These are phyloP conservation scores for Oscheius myriophilus DNA, from an alignment of 2,888 invertebrate species.

Conservation along the genomic window DNA sequence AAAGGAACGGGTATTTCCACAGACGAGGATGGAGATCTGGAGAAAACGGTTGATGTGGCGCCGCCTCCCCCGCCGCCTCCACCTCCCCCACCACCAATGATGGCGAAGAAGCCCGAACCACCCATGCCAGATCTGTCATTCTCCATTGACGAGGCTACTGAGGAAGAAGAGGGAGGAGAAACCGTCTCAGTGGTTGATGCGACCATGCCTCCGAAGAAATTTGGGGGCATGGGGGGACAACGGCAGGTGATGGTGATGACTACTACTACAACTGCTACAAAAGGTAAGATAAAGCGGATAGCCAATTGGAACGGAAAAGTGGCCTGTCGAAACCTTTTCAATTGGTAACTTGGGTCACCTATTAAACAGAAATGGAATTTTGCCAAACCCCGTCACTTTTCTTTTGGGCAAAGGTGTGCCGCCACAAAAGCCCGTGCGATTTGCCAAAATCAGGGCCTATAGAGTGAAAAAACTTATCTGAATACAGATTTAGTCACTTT, in stretches of 20 bases:
- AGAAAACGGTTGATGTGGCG: not conserved
- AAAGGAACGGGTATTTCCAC: slow-evolving; percentile 15
- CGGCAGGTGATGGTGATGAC: not conserved
- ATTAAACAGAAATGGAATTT: no score
- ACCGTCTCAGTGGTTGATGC: slow-evolving; percentile 21
- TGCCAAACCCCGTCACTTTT: no score
- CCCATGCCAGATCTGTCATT: slow-evolving; percentile 35
- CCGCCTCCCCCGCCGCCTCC: slow-evolving; percentile 2
- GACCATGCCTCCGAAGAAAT: slow-evolving; percentile 17
- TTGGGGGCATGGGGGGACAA: not conserved
- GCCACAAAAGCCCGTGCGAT: no score
- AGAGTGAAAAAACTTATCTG: no score
- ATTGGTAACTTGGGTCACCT: no score
- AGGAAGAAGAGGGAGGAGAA: slow-evolving; percentile 13
- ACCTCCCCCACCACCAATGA: not conserved
- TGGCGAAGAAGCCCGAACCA: slow-evolving; percentile 6
- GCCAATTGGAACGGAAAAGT: no score
- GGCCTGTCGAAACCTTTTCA: no score
- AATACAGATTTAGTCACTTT: no score
- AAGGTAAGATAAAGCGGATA: no score
- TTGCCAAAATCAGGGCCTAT: no score
- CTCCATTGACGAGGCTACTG: slow-evolving; percentile 33
- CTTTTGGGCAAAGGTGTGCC: no score
- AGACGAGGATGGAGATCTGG: slow-evolving; percentile 11
- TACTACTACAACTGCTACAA: slow-evolving; percentile 5